phyloP scores from a whole-genome alignment of 2,797 vertebrate species.

The Orientallactaga sibirica region DNA sequence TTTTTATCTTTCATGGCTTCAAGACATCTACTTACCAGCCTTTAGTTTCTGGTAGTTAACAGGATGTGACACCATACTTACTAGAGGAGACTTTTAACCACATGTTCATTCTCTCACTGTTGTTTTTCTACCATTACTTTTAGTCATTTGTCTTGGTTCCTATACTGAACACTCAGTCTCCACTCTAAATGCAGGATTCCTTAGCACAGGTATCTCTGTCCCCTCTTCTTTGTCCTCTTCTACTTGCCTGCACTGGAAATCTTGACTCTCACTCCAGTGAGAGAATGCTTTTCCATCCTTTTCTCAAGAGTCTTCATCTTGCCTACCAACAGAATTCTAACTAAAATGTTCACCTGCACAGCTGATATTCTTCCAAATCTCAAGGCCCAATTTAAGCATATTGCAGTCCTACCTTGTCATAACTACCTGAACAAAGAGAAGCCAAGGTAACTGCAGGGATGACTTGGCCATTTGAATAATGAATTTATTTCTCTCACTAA shows the following conservation, averaged over 20 bases:
- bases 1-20: background rate
- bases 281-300: background rate
- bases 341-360: background rate
- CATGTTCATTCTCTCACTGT: background rate
- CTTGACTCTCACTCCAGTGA: background rate
- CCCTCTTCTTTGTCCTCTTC: background rate
- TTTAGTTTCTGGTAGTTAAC: background rate
- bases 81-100: background rate
- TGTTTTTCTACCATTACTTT: background rate
- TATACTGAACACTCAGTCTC: background rate
- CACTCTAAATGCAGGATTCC: background rate
- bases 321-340: background rate
- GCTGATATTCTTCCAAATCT: background rate
- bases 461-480: conserved; percentile 10
- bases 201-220: background rate
- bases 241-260: background rate
- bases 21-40: background rate
- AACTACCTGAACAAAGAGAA: background rate
- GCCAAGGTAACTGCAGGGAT: conserved; percentile 1
- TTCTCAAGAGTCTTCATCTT: background rate
- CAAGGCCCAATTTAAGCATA: background rate
- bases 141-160: background rate
- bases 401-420: background rate
- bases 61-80: background rate
- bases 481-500: background rate